phyloP scores from a whole-genome alignment of 2,888 invertebrate species.

The Agriotes lineatus region DNA sequence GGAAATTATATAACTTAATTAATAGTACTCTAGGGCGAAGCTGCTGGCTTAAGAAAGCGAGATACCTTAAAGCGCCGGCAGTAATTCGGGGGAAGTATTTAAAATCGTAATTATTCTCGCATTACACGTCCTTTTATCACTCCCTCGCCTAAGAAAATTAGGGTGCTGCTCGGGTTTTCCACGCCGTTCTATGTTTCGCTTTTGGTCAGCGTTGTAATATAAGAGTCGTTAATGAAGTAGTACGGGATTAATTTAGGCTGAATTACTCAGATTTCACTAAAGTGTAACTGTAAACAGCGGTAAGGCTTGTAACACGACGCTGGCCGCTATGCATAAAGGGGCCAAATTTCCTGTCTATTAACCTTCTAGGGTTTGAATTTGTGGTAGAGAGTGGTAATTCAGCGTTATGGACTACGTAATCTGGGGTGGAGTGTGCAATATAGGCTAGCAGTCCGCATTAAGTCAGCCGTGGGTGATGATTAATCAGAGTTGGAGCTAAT shows the following conservation, averaged over 20 bases:
- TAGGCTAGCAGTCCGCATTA: conserved; percentile 35
- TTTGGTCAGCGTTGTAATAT: background rate
- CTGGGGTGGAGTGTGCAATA: conserved; percentile 25
- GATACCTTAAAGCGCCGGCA: background rate
- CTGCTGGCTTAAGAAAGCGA: conserved; percentile 1
- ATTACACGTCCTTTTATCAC: too few species aligned
- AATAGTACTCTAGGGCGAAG: conserved; percentile 19
- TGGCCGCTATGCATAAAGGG: conserved; percentile 41
- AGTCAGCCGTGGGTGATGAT: conserved; percentile 41
- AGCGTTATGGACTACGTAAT: conserved; percentile 42
- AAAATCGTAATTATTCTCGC: background rate
- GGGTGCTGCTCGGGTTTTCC: background rate
- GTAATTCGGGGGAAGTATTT: background rate
- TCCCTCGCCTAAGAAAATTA: too few species aligned
- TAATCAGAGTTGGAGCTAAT: conserved; percentile 35
- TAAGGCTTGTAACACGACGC: conserved; percentile 27
- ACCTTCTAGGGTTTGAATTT: conserved; percentile 45
- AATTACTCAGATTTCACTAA: conserved; percentile 25
- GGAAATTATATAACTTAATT: conserved; percentile 34
- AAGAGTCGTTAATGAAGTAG: conserved; percentile 17
- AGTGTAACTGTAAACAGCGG: conserved; percentile 30
- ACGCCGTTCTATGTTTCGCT: background rate
- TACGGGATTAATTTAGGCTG: conserved; percentile 23
- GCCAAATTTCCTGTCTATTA: conserved; percentile 57
- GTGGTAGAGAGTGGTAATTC: conserved; percentile 40